A percentile compares a stretch with the other conserved stretches of the same genome.
phyloP scores from a whole-genome alignment of 2,797 vertebrate species.

The Tapera naevia region DNA sequence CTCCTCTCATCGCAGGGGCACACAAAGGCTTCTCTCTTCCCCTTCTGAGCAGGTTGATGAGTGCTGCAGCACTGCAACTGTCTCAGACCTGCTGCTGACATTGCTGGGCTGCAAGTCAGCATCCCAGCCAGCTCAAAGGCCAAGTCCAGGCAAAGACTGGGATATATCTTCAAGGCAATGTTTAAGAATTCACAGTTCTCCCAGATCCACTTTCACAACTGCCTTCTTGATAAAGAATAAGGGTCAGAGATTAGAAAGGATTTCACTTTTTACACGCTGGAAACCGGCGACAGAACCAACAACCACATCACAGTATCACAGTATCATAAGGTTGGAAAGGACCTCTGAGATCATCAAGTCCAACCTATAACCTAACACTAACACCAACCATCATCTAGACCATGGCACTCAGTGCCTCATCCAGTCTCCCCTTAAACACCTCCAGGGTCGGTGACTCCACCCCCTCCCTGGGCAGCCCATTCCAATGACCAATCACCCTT shows the following conservation, averaged over 20 bases:
- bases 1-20: not conserved
- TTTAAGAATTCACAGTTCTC: not conserved
- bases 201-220: not conserved
- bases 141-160: not conserved
- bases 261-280: not conserved
- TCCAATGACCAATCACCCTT: no score
- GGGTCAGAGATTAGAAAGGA: not conserved
- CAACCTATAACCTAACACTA: no score
- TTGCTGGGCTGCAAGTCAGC: not conserved
- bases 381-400: no score
- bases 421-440: no score
- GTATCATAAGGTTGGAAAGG: no score
- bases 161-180: not conserved
- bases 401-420: no score
- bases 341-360: no score
- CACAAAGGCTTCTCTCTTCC: not conserved
- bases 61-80: not conserved
- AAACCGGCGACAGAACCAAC: not conserved
- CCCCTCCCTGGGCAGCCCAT: no score
- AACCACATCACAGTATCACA: no score
- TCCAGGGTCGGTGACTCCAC: no score
- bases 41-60: rapidly evolving
- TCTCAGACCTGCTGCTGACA: not conserved
- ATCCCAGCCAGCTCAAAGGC: not conserved
- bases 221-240: not conserved